Conservation (phyloP, 2,113 vertebrate species). For the Mastomys coucha region DNA sequence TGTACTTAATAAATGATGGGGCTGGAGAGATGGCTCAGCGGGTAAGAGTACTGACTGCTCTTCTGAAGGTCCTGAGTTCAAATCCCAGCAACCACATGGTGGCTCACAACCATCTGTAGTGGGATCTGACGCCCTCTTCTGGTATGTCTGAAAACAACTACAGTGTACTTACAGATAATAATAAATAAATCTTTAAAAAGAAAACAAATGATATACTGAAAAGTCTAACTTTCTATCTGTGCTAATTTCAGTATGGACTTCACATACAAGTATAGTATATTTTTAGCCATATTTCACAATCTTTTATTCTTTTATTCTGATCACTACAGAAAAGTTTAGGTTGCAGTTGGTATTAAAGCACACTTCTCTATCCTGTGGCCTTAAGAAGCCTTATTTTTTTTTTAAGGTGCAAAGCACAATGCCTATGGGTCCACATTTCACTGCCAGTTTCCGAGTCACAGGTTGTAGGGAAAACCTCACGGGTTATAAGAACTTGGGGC, state of each 20-base stretch:
- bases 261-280: constrained; percentile 31
- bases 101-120: too few species aligned
- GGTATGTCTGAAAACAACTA: too few species aligned
- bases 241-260: constrained; percentile 54
- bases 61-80: too few species aligned
- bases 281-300: constrained; percentile 31
- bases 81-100: too few species aligned
- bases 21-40: too few species aligned
- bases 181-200: too few species aligned
- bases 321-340: constrained; percentile 11
- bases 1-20: constrained; percentile 59
- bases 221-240: constrained; percentile 8
- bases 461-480: constrained; percentile 1
- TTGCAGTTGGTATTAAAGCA: constrained; percentile 53
- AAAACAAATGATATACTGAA: constrained; percentile 44
- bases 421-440: background rate
- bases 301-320: constrained; percentile 35
- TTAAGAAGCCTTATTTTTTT: background rate
- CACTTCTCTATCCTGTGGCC: constrained; percentile 43
- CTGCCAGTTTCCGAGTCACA: background rate
- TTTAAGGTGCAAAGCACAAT: constrained; percentile 33
- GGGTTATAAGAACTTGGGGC: background rate
- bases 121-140: too few species aligned
- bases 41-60: too few species aligned
- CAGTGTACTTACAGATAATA: too few species aligned